These are phyloP conservation scores for Phyllotis vaccarum DNA, from an alignment of 2,797 vertebrate species.

Conservation along the genomic window DNA sequence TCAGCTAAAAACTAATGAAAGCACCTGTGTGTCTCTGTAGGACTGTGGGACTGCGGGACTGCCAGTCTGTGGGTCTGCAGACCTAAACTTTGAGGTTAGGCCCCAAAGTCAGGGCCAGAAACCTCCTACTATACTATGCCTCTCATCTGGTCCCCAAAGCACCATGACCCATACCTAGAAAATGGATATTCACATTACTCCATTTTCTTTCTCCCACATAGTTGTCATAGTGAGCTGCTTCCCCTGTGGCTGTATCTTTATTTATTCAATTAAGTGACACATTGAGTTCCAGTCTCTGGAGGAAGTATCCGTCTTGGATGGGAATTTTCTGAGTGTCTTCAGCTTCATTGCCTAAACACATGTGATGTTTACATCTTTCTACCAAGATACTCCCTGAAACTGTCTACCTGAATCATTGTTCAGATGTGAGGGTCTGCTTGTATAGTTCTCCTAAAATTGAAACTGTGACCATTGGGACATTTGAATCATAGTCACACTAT, in stretches of 20 bases:
- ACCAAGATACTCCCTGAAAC: background rate
- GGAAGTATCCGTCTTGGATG: background rate
- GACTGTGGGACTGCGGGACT: too few relatives aligned
- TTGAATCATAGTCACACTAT: background rate
- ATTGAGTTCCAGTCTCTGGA: background rate
- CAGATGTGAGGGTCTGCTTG: background rate
- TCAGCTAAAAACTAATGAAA: too few relatives aligned
- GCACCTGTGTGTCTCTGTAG: too few relatives aligned
- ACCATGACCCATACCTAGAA: too few relatives aligned
- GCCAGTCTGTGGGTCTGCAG: too few relatives aligned
- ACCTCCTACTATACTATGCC: too few relatives aligned
- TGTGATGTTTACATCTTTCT: background rate
- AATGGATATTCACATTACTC: rapidly evolving
- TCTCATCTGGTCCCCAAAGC: too few relatives aligned
- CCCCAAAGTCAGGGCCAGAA: too few relatives aligned
- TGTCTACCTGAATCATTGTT: background rate
- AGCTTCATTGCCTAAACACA: background rate
- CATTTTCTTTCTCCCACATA: background rate
- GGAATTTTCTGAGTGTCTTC: background rate
- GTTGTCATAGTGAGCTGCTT: background rate
- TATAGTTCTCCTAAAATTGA: background rate
- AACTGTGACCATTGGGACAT: background rate
- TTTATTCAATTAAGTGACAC: background rate
- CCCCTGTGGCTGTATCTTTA: background rate
- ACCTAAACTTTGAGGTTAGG: too few relatives aligned